A percentile compares a stretch with the other conserved stretches of the same genome.
Conservation (phyloP, 2,888 invertebrate species). For the Yponomeuta sedellus region DNA sequence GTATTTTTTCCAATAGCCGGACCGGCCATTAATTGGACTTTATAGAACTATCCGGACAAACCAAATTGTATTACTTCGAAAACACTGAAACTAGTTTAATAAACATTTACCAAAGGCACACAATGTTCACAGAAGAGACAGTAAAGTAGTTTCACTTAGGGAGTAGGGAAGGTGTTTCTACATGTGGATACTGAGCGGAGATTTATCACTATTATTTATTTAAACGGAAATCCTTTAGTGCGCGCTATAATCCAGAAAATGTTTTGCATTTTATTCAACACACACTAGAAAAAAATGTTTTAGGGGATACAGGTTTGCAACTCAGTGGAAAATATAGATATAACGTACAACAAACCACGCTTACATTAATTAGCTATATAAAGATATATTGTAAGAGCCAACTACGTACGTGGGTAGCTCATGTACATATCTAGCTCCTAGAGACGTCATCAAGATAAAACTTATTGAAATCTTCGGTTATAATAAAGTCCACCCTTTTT, state of each 20-base stretch:
- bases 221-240: conserved; percentile 56
- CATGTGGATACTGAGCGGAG: conserved; percentile 55
- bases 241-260: conserved; percentile 71
- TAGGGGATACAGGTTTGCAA: background rate
- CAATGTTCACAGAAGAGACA: conserved; percentile 34
- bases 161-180: conserved; percentile 30
- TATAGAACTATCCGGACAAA: no score
- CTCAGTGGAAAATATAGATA: background rate
- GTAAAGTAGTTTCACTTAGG: conserved; percentile 26
- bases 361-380: no score
- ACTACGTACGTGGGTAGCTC: no score
- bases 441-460: no score
- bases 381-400: no score
- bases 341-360: background rate
- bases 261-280: conserved; percentile 34
- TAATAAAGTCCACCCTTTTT: no score
- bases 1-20: background rate
- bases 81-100: background rate
- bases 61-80: no score
- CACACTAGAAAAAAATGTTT: conserved; percentile 9
- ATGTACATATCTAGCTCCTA: no score
- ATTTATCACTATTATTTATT: conserved; percentile 66
- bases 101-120: conserved; percentile 15
- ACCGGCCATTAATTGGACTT: no score
- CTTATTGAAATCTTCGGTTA: no score